Conservation (phyloP, 37 sponge, comb jelly and placozoan genomes). For the Aplysina aerophoba region DNA sequence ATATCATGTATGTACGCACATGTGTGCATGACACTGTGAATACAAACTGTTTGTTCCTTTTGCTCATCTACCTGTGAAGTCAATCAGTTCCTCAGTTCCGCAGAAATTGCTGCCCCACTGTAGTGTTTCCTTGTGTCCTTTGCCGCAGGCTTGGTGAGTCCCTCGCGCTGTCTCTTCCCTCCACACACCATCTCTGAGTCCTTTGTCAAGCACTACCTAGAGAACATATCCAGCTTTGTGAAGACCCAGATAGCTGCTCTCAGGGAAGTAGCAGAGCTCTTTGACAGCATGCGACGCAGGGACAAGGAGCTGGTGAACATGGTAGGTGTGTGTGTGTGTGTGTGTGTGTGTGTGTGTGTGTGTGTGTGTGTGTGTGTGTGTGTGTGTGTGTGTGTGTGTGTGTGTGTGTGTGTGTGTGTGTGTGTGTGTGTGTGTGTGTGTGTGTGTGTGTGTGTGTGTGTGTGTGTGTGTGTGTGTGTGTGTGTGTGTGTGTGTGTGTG, state of each 20-base stretch:
- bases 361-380: constrained; percentile 41
- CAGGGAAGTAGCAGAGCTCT: constrained; percentile 38
- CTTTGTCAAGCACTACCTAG: constrained; percentile 53
- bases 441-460: too few relatives aligned
- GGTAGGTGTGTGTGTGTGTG: constrained; percentile 38
- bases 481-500: too few relatives aligned
- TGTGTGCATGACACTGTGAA: too few relatives aligned
- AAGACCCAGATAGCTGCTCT: constrained; percentile 19
- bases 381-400: constrained; percentile 17
- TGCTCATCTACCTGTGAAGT: too few relatives aligned
- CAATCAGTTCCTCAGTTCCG: too few relatives aligned
- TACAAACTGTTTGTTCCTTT: too few relatives aligned
- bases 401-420: too few relatives aligned
- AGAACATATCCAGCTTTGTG: neutral
- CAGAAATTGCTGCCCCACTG: too few relatives aligned
- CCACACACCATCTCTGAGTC: constrained; percentile 32
- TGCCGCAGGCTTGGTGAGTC: neutral
- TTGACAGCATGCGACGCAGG: constrained; percentile 65
- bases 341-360: constrained; percentile 38
- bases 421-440: too few relatives aligned
- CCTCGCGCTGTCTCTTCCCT: constrained; percentile 47
- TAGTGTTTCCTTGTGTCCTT: neutral
- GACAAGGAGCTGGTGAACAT: constrained; percentile 62
- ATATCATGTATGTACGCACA: too few relatives aligned
- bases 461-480: too few relatives aligned